Base-by-base conservation (phyloP, 2,888 invertebrate genomes). In the Notodonta dromedarius region DNA sequence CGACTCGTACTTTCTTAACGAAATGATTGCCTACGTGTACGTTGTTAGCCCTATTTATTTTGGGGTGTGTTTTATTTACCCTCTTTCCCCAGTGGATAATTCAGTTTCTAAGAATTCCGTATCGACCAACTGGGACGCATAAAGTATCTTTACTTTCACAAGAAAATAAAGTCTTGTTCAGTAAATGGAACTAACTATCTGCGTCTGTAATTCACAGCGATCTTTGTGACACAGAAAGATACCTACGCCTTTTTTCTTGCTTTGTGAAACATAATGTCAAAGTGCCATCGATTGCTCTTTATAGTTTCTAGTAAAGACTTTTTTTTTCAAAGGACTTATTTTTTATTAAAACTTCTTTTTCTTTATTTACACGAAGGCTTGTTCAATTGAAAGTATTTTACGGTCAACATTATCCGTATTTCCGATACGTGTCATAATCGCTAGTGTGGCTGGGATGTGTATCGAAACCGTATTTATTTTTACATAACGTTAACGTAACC, bases 1-100 rank as follows among this genome's bases (percentile, higher is more conserved):
- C 83, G 73, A 77, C 86, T 84, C 83, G 84, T 87, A 90, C 85
- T 91, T 91, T 90, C 89, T 90, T 92, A 91, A 90, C 90, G 89
- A 90, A 92, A 93, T 91, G 91, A 93, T 92, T 91, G 91, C 90
- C 88, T 90, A 91, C 91, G 89, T 93, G 91, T 84, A 87, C 83
- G 85, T 90, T 89, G 90, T 91, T 90, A 90, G 89, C 80, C 81
- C 86, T 89, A 89, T 91, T 91, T 92, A 90, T 91, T 89, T 88
- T 85, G 87, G 84, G 87, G 82, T 80, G 85, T 86, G 86, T 87
- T 91, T 89, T 92, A 90, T 92, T 92, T 90, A 87, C 90, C 85
- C 86, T 82, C 82, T 76, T 80, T 89, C 90, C 89, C 90, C 69
- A 66, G 86, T 82, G 89, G 90, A 90, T 92, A 91, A 92, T 92